phyloP scores from a whole-genome alignment of 1,140 invertebrate genomes.

The Lepidurus arcticus region DNA sequence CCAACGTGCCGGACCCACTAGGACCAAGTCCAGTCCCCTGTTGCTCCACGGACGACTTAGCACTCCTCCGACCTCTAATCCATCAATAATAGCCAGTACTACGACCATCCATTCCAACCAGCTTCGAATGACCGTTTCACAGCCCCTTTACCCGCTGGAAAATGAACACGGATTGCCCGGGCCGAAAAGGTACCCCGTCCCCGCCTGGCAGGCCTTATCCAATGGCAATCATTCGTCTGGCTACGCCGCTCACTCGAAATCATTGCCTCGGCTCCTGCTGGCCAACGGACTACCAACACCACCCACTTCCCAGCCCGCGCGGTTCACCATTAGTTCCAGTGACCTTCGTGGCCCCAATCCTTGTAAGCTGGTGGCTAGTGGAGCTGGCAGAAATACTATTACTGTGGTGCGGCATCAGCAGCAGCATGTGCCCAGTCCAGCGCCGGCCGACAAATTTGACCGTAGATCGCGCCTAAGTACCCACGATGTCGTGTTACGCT shows the following conservation, averaged over 20 bases:
- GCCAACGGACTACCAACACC: background rate
- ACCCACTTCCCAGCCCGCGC: background rate
- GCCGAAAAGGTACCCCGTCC: background rate
- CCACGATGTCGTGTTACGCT: background rate
- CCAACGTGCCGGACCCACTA: background rate
- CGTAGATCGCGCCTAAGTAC: constrained; percentile 7
- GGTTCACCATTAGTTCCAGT: background rate
- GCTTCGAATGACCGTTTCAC: background rate
- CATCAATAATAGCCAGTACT: background rate
- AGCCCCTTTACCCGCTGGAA: background rate
- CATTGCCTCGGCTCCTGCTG: background rate
- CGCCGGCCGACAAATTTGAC: constrained; percentile 25
- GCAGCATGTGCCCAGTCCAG: constrained; percentile 30
- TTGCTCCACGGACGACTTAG: constrained; percentile 6
- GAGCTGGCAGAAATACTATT: constrained; percentile 20
- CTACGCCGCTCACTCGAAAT: background rate
- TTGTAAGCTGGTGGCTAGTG: background rate
- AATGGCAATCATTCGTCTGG: constrained; percentile 18
- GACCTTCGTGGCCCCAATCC: constrained; percentile 25
- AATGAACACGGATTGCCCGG: background rate
- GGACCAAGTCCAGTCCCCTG: constrained; percentile 16
- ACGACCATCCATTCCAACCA: background rate
- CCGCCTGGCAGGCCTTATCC: constrained; percentile 2
- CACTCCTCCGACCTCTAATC: background rate
- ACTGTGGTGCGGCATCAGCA: background rate